phyloP scores from a whole-genome alignment of 2,113 vertebrate species.

The Ailuropoda melanoleuca region DNA sequence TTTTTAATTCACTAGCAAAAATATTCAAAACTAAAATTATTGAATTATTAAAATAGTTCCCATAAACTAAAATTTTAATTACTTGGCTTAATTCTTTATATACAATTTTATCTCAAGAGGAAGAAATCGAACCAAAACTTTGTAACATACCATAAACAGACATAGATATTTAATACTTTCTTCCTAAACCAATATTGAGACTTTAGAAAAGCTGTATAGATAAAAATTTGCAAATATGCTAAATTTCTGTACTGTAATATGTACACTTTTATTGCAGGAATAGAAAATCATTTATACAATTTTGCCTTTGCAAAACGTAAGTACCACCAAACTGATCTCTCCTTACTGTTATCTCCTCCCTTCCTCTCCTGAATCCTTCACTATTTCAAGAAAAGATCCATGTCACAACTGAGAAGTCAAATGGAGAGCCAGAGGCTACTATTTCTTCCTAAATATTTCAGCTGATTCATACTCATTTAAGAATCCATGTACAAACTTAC shows the following conservation, averaged over 20 bases:
- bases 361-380: background rate
- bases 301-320: background rate
- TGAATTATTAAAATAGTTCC: slow-evolving; percentile 22
- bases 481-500: background rate
- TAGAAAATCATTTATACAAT: background rate
- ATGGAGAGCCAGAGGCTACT: background rate
- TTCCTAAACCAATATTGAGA: background rate
- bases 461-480: background rate
- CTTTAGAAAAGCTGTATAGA: background rate
- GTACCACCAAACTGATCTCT: background rate
- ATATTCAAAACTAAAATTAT: background rate
- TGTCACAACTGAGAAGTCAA: background rate
- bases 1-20: background rate
- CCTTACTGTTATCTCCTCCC: background rate
- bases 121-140: slow-evolving; percentile 1
- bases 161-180: background rate
- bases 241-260: background rate
- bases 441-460: background rate
- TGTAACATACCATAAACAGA: background rate
- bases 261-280: background rate
- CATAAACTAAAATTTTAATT: background rate
- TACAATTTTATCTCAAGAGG: background rate
- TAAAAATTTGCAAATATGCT: background rate
- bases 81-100: background rate
- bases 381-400: background rate